Conservation (phyloP, 2,888 invertebrate species). For the Ophion ellenae region DNA sequence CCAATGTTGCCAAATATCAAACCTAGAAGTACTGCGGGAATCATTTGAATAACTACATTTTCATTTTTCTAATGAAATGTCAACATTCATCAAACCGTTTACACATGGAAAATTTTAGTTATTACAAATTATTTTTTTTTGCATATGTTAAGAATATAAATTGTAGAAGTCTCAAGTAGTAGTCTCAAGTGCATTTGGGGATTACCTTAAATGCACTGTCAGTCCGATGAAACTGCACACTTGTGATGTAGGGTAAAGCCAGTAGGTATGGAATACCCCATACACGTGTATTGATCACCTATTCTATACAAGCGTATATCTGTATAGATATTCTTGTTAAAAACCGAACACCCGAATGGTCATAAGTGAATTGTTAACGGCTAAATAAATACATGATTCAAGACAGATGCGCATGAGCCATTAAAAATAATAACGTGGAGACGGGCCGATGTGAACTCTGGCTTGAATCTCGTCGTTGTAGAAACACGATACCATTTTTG, state of each 20-base stretch:
- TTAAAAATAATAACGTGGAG: slow-evolving; percentile 44
- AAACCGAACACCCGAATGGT: slow-evolving; percentile 80
- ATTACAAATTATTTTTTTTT: too few species aligned
- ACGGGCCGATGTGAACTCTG: slow-evolving; percentile 27
- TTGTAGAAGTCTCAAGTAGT: too few species aligned
- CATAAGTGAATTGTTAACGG: slow-evolving; percentile 77
- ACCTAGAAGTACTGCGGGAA: too few species aligned
- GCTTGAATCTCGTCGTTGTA: slow-evolving; percentile 30
- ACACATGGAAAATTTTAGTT: too few species aligned
- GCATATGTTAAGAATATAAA: too few species aligned
- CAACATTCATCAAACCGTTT: too few species aligned
- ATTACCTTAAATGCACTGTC: too few species aligned
- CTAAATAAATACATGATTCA: slow-evolving; percentile 74
- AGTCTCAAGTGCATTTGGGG: too few species aligned
- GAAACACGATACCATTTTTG: neutral
- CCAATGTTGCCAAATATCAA: too few species aligned
- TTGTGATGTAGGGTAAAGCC: neutral
- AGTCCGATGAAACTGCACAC: neutral
- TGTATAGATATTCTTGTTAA: slow-evolving; percentile 75
- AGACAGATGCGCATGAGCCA: slow-evolving; percentile 11
- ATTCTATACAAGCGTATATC: slow-evolving; percentile 1
- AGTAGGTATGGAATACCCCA: neutral
- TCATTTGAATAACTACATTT: too few species aligned
- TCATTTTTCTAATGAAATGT: too few species aligned
- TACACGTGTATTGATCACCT: slow-evolving; percentile 16